Base-by-base conservation (phyloP, 2,888 invertebrate genomes). In the Hypomecis punctinalis region DNA sequence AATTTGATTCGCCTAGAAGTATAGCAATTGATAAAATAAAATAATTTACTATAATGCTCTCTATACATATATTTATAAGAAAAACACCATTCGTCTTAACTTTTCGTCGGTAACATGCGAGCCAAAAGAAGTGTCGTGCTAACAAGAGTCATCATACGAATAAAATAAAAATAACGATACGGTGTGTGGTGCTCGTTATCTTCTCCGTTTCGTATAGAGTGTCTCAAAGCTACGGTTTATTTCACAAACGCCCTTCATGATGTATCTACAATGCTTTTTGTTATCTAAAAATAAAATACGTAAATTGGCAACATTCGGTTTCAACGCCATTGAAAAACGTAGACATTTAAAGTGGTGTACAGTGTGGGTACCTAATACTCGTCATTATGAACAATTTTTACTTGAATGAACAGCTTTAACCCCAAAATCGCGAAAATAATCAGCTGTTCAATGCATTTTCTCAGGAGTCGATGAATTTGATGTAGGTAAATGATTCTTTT, bases 141-240 rank as follows among this genome's bases (percentile, higher is more conserved):
- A 88, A 87, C 85, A 83, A 87, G 82, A 77, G 72, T 79, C 77
- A 77, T 79, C 77, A 77, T 82, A 80, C 78, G 77, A 78, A 86
- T 83, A 79, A 80, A 81, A 83, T 81, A 81, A 80, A 85, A 83
- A 83, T 84, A 85, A 86, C 80, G 82, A 80, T 73, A 78, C 75
- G 76, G 78, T 82, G 80, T 78, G 70, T 74, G 69, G 72, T 72
- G 79, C 85, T 88, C 83, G 88, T 88, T 88, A 88, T 85, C 80
- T 40, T 80, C 75, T 68, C 66, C 74, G 73, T 80, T 78, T 81
- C 73, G 76, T 77, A 77, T 75, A 76, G 77, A 76, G 73, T 68
- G 60, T 61, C 67, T 64, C 58, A 63, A 63, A 61, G 63, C 48
- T 63, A 43, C 37, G 56, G 46, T 61, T 66, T 69, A 64, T 71